Evolutionary conservation across 2,888 invertebrate species (phyloP).

Genomic region (Synanthedon vespiformis): DNA sequence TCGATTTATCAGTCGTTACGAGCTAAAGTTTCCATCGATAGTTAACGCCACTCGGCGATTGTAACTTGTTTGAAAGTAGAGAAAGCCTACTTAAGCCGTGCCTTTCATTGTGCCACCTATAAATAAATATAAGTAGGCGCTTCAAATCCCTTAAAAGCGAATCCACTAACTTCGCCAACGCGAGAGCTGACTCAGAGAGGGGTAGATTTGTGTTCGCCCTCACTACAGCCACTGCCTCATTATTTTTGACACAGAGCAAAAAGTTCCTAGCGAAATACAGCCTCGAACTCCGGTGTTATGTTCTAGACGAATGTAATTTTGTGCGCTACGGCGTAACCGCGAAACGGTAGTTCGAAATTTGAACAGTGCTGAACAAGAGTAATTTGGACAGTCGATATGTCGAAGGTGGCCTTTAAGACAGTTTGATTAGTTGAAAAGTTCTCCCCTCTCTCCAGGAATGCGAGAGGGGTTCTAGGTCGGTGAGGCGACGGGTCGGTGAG

Average conservation of each 20-base stretch:
- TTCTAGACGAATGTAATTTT: neutral
- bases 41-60: conserved; percentile 3
- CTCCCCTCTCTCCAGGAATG: conserved; percentile 14
- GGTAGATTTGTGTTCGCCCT: conserved; percentile 6
- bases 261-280: neutral
- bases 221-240: conserved; percentile 14
- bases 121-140: conserved; percentile 20
- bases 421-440: conserved; percentile 56
- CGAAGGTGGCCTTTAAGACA: conserved; percentile 47
- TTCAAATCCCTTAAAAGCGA: conserved; percentile 19
- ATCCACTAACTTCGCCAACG: conserved; percentile 12
- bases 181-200: conserved; percentile 9
- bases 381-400: conserved; percentile 47
- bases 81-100: conserved; percentile 21
- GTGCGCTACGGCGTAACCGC: conserved; percentile 6
- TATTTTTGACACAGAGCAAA: neutral
- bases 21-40: conserved; percentile 2
- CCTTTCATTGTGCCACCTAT: conserved; percentile 13
- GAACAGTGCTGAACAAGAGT: conserved; percentile 16
- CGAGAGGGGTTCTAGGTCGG: conserved; percentile 7
- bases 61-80: conserved; percentile 6
- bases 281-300: neutral
- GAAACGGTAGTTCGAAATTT: conserved; percentile 10
- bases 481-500: conserved; percentile 8
- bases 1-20: neutral